Evolutionary conservation across 2,888 invertebrate species (phyloP), one percentile per base, ranked within the genome.

Genomic region (Bugulina stolonifera): DNA sequence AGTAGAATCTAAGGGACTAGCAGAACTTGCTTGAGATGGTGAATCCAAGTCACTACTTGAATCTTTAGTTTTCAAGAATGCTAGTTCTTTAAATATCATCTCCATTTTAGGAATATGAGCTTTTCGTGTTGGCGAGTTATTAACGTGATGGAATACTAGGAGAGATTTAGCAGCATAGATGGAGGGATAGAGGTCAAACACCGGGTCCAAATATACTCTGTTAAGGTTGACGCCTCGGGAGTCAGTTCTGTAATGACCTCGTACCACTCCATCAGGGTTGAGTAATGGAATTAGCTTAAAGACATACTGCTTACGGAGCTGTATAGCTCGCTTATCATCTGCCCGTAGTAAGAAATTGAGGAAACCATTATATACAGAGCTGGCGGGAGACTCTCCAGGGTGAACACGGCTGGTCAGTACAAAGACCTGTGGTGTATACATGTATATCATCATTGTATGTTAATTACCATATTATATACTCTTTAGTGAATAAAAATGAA

Each of bases 361-460:
- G 79, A 94, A 90, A 0, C 94, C 94, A 83, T 93, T 93, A 83
- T 94, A 90, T 22, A 94, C 93, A 85, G 91, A 93, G 84, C 91
- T 93, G 0, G 93, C 91, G 0, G 93, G 94, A 0, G 93, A 93
- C 85, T 94, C 94, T 0, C 94, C 94, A 22, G 94, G 94, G 85
- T 94, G 94, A 71, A 94, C 94, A 74, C 94, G 87, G 1, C 93
- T 93, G 73, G 92, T 93, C 78, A 94, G 86, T 82, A 94, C 91
- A 77, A 93, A 90, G 3, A 93, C 89, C 88, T 93, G 75, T 10
- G 74, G 52, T n/a, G n/a, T n/a, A n/a, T n/a, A n/a, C n/a, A n/a
- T n/a, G n/a, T n/a, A n/a, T n/a, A n/a, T n/a, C n/a, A n/a, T n/a
- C n/a, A n/a, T n/a, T n/a, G n/a, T n/a, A n/a, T n/a, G n/a, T n/a